Evolutionary conservation across 1,140 invertebrate genomes (phyloP).

Genomic region (Neomicropteryx cornuta): DNA sequence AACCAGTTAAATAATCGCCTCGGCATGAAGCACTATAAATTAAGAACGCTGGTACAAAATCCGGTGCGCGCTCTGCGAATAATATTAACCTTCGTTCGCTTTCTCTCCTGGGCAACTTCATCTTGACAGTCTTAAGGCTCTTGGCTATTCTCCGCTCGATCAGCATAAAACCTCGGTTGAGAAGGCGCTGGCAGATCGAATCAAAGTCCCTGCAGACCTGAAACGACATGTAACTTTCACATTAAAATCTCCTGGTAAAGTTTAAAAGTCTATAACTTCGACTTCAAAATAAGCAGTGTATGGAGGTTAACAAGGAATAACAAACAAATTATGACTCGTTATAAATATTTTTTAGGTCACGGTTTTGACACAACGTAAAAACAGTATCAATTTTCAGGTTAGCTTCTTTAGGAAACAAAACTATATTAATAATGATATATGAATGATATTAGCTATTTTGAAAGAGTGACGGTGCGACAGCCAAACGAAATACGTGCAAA

Average conservation of each 20-base stretch:
- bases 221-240: constrained; percentile 11
- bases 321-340: neutral
- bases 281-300: neutral
- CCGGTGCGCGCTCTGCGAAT: no score
- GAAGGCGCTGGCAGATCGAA: constrained; percentile 54
- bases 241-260: constrained; percentile 3
- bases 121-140: constrained; percentile 67
- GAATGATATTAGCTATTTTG: neutral
- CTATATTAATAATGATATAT: constrained; percentile 1
- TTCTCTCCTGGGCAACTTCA: constrained; percentile 73
- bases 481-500: neutral
- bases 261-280: neutral
- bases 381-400: constrained; percentile 10
- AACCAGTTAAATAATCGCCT: no score
- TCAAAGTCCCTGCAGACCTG: constrained; percentile 80
- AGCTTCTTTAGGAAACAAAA: constrained; percentile 7
- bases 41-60: no score
- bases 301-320: constrained; percentile 2
- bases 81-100: constrained; percentile 64
- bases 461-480: neutral
- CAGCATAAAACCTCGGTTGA: constrained; percentile 72
- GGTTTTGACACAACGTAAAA: constrained; percentile 8
- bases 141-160: constrained; percentile 67
- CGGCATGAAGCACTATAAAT: no score
- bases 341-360: neutral